Percentiles rank a stretch among this genome's conserved stretches.
These are phyloP conservation scores for Clarias pachynema DNA, from an alignment of 2,797 vertebrate species.

Conservation along the genomic window DNA sequence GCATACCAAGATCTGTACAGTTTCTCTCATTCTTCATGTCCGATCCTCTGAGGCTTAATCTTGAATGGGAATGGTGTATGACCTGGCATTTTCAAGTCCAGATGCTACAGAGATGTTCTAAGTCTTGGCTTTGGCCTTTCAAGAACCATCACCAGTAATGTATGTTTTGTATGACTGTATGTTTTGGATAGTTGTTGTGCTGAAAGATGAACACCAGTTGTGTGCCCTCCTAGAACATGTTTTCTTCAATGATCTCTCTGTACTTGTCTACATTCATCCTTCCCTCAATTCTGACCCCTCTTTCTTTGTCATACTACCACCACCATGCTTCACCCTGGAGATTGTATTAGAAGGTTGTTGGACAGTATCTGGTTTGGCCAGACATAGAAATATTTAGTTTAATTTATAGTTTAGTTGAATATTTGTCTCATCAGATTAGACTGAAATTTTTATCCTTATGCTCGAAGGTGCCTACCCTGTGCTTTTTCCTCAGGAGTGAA, in stretches of 20 bases:
- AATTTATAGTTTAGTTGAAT: background rate
- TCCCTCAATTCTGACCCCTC: background rate
- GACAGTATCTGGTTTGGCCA: background rate
- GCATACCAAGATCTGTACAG: background rate
- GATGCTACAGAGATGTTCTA: background rate
- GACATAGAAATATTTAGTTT: background rate
- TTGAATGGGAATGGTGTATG: background rate
- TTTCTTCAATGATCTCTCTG: background rate
- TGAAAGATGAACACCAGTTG: background rate
- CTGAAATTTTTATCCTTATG: background rate
- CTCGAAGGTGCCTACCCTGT: background rate
- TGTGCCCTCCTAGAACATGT: background rate
- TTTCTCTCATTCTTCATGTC: background rate
- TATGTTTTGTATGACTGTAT: background rate
- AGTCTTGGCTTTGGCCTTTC: background rate
- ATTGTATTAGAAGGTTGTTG: background rate
- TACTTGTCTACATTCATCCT: background rate
- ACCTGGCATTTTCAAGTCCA: background rate
- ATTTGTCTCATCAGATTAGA: background rate
- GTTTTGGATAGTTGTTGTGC: background rate
- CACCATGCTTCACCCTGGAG: background rate
- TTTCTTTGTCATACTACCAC: background rate
- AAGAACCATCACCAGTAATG: background rate
- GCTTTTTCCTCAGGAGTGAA: background rate
- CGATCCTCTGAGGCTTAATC: background rate